These are phyloP conservation scores for Hypotaenidia okinawae DNA, from an alignment of 2,797 vertebrate species.

Conservation along the genomic window DNA sequence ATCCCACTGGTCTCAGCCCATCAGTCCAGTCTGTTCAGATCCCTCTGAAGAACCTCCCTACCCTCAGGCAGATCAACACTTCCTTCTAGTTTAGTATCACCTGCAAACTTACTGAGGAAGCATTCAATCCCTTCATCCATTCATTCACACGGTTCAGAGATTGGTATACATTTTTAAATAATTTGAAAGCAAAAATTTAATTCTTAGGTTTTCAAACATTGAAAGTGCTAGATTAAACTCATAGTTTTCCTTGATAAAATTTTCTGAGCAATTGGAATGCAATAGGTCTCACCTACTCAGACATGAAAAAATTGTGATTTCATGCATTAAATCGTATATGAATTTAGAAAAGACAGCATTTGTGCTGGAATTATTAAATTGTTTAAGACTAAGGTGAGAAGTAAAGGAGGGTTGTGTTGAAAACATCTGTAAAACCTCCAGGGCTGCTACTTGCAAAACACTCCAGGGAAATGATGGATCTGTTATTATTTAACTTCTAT, in stretches of 20 bases:
- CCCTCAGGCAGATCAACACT: no score
- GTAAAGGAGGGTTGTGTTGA: neutral
- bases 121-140: no score
- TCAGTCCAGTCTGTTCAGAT: no score
- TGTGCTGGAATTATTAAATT: neutral
- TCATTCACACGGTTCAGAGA: neutral
- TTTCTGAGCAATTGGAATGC: neutral
- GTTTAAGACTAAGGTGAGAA: neutral
- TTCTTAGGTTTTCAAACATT: neutral
- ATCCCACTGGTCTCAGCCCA: no score
- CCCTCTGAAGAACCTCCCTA: no score
- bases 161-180: neutral
- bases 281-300: neutral
- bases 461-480: neutral
- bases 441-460: neutral
- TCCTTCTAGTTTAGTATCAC: no score
- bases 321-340: neutral
- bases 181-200: neutral
- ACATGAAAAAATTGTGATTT: neutral
- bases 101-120: no score
- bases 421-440: neutral
- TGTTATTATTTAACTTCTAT: neutral
- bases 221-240: neutral
- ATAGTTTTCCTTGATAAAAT: neutral
- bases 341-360: neutral